Conservation (phyloP, 2,113 vertebrate genomes). For the Siniperca knerii region DNA sequence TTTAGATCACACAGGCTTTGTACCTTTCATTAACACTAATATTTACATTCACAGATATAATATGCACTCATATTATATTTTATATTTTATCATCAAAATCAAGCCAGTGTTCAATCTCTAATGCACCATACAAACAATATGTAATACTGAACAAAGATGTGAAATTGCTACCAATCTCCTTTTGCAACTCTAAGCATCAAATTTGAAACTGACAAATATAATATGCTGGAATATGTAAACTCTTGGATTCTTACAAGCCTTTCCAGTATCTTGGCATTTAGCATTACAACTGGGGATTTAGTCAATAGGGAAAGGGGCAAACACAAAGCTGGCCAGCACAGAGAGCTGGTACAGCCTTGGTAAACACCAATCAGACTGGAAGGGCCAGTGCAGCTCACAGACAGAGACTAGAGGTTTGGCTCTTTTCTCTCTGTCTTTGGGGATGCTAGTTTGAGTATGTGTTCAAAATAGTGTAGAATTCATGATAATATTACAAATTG, state of each 20-base stretch:
- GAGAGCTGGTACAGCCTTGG: constrained; percentile 62
- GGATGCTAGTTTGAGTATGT: background rate
- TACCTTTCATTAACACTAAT: background rate
- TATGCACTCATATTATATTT: too few relatives aligned
- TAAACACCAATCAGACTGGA: constrained; percentile 65
- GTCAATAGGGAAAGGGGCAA: constrained; percentile 45
- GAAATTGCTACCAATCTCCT: background rate
- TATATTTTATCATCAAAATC: background rate
- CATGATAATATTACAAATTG: background rate
- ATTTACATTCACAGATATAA: background rate
- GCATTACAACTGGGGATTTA: constrained; percentile 22
- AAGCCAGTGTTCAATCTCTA: background rate
- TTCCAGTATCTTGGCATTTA: constrained; percentile 26
- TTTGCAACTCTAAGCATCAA: background rate
- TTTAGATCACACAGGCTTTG: background rate
- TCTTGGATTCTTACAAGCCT: background rate
- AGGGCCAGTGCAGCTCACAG: constrained; percentile 52
- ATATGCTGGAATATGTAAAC: background rate
- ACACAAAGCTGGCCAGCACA: constrained; percentile 56
- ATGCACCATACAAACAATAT: background rate
- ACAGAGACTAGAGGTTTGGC: constrained; percentile 47
- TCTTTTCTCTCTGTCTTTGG: constrained; percentile 14
- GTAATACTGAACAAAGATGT: background rate
- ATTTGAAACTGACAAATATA: background rate
- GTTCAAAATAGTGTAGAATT: background rate